Evolutionary conservation across 2,113 vertebrate genomes (phyloP), one percentile per base, ranked within the genome.

Genomic region (Scytalopus superciliaris): DNA sequence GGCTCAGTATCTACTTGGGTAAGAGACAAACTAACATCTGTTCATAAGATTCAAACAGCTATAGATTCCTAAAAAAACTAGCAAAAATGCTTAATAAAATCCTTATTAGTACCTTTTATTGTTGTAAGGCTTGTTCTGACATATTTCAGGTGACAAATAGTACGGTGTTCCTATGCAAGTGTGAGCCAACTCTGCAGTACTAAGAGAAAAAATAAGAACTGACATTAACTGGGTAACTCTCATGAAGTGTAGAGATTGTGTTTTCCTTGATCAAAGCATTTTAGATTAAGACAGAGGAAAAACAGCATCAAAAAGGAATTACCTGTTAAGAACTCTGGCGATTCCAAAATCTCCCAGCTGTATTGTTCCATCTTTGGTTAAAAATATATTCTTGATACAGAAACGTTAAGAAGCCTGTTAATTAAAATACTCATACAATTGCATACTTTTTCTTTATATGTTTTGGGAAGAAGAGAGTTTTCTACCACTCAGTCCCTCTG

Each of bases 261-360:
- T 64, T 84, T 76, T 53, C 39, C 31, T 73, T 37, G 0, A 68
- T n/a, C 24, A 84, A 81, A 52, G 59, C 0, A 3, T 86, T 37
- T 80, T 25, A 63, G n/a, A 83, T 70, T 52, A 74, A 78, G 12
- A 35, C 28, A 88, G 19, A 95, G 33, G 55, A 56, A 88, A 84
- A 69, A 62, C 18, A 86, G 27, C 22, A 95, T 42, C 13, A 35
- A 55, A 64, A 79, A 91, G 15, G 12, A 91, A 15, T 95, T 98
- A 99, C 99, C 99, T 99, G 97, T 99, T 99, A 70, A 99, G 97
- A 95, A 99, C 99, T 97, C 99, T 98, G 56, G 99, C 99, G 6
- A 99, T 99, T 85, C 99, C 99, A 98, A 99, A 99, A 96, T 99
- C 99, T 95, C 99, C 99, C 72, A 99, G 98, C 92, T 99, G 99